A percentile compares a stretch with the other conserved stretches of the same genome.
phyloP scores from a whole-genome alignment of 2,888 invertebrate genomes.

The Spatulosminthurus flaviceps region DNA sequence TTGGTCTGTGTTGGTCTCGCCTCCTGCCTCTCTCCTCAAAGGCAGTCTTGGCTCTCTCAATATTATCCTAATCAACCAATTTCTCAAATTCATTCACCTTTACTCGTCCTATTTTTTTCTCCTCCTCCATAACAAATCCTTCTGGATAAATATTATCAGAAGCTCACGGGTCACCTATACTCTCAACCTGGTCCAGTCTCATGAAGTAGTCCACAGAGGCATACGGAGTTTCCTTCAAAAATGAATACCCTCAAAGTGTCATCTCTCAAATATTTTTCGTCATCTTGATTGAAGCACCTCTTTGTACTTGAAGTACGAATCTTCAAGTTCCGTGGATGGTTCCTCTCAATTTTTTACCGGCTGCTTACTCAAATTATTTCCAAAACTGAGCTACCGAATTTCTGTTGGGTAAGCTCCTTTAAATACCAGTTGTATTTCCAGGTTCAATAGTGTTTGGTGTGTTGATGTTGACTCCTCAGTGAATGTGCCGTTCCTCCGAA shows the following conservation, averaged over 20 bases:
- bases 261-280: background rate
- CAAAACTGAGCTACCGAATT: background rate
- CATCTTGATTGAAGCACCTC: background rate
- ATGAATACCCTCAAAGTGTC: background rate
- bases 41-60: background rate
- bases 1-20: slow-evolving; percentile 8
- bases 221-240: background rate
- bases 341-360: background rate
- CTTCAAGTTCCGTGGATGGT: background rate
- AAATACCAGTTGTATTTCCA: too few relatives aligned
- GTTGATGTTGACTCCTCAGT: too few relatives aligned
- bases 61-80: too few relatives aligned
- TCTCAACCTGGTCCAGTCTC: too few relatives aligned
- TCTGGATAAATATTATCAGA: too few relatives aligned
- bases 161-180: too few relatives aligned
- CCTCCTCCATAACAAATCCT: too few relatives aligned
- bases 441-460: too few relatives aligned
- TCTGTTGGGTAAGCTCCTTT: background rate
- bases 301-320: background rate
- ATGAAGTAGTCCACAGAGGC: too few relatives aligned
- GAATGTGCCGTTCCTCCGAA: too few relatives aligned
- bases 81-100: too few relatives aligned
- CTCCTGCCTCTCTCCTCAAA: slow-evolving; percentile 20
- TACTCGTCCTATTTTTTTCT: too few relatives aligned
- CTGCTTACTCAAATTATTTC: background rate